phyloP scores from a whole-genome alignment of 2,113 vertebrate species.

The Sylvia atricapilla region DNA sequence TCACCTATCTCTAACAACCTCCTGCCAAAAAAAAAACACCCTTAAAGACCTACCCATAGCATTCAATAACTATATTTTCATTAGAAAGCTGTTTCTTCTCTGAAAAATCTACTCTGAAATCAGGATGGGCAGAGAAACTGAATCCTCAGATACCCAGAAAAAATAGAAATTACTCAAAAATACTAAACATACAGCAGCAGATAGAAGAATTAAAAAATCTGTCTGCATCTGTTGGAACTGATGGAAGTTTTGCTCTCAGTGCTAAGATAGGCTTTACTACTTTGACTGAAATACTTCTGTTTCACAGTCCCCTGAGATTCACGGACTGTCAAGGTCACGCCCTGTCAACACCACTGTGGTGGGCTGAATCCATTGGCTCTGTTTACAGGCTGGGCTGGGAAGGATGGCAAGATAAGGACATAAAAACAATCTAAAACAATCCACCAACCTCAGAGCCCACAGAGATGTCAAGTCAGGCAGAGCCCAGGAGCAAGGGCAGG shows the following conservation, averaged over 20 bases:
- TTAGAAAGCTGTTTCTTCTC: not conserved
- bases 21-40: rapidly evolving
- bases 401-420: not conserved
- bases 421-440: not conserved
- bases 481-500: not conserved
- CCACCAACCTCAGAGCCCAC: not conserved
- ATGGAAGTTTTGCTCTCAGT: not conserved
- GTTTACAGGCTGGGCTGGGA: not conserved
- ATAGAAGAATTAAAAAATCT: not conserved
- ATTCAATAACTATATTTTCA: not conserved
- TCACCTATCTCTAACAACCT: not conserved
- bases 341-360: not conserved
- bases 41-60: not conserved
- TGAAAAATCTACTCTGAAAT: not conserved
- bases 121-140: not conserved
- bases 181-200: not conserved
- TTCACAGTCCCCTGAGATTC: not conserved
- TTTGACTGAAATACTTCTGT: not conserved
- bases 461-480: not conserved
- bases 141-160: not conserved
- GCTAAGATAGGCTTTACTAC: not conserved
- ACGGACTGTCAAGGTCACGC: not conserved
- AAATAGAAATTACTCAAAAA: not conserved
- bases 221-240: not conserved
- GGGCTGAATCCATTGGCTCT: not conserved